phyloP scores from a whole-genome alignment of 2,888 invertebrate species.

The Pogonocherus hispidulus region DNA sequence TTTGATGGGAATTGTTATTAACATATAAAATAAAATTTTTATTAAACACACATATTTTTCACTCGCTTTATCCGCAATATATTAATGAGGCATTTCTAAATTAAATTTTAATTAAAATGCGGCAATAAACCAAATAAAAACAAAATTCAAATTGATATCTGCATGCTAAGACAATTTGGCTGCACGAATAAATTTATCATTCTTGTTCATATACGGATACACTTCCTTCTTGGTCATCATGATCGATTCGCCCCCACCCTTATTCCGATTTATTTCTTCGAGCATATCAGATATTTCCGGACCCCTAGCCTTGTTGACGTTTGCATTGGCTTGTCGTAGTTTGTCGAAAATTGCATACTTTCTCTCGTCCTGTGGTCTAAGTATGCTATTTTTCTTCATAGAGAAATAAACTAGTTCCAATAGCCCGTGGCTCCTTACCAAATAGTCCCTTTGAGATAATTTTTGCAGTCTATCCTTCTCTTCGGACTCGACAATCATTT shows the following conservation, averaged over 20 bases:
- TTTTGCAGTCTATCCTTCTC: slow-evolving; percentile 79
- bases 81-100: not conserved
- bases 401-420: slow-evolving; percentile 78
- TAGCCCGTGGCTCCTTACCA: slow-evolving; percentile 79
- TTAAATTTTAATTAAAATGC: slow-evolving; percentile 23
- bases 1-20: not conserved
- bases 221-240: slow-evolving; percentile 38
- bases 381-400: slow-evolving; percentile 78
- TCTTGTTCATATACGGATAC: slow-evolving; percentile 34
- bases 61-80: not conserved
- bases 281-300: slow-evolving; percentile 64
- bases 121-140: slow-evolving; percentile 24
- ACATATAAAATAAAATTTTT: not conserved
- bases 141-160: slow-evolving; percentile 2
- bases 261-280: slow-evolving; percentile 57
- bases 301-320: slow-evolving; percentile 52
- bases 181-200: not conserved
- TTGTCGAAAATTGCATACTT: slow-evolving; percentile 76
- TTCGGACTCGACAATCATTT: slow-evolving; percentile 78
- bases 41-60: not conserved
- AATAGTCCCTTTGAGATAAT: slow-evolving; percentile 78
- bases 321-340: slow-evolving; percentile 56
- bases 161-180: slow-evolving; percentile 13
- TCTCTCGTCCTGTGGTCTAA: slow-evolving; percentile 76
- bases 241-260: slow-evolving; percentile 45